These are phyloP conservation scores for Elymnias hypermnestra DNA, from an alignment of 1,140 invertebrate species.

Conservation along the genomic window DNA sequence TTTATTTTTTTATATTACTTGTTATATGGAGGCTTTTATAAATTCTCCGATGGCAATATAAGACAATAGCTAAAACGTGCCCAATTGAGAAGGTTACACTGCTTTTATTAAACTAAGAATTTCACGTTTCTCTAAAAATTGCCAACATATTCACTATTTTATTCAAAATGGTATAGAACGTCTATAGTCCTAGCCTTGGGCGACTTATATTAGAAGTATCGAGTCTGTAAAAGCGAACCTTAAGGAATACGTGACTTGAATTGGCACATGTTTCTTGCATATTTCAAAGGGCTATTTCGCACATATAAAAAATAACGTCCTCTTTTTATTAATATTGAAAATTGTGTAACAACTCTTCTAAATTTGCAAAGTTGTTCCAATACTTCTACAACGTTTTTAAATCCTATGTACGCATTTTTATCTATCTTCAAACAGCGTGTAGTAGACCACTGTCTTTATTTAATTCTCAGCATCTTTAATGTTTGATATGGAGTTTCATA, in stretches of 20 bases:
- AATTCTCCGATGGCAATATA: no score
- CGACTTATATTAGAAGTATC: constrained; percentile 16
- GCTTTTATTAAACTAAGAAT: no score
- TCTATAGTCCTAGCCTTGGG: constrained; percentile 19
- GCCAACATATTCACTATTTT: constrained; percentile 22
- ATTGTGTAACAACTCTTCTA: background rate
- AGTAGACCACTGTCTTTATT: no score
- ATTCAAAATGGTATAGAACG: constrained; percentile 23
- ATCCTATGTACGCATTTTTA: no score
- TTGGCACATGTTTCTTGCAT: background rate
- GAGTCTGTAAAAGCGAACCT: constrained; percentile 9
- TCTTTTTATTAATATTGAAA: background rate
- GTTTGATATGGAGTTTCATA: no score
- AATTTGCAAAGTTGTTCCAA: background rate
- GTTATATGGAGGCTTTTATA: no score
- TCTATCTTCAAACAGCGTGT: no score
- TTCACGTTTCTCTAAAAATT: background rate
- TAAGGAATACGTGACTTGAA: constrained; percentile 18
- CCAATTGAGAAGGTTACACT: no score
- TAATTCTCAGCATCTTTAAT: no score
- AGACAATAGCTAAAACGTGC: no score
- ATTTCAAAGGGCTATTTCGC: constrained; percentile 3
- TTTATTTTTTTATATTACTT: no score
- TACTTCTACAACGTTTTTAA: background rate
- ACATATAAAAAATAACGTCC: background rate